phyloP scores from a whole-genome alignment of 2,888 invertebrate species.

The Pyrgus malvae region DNA sequence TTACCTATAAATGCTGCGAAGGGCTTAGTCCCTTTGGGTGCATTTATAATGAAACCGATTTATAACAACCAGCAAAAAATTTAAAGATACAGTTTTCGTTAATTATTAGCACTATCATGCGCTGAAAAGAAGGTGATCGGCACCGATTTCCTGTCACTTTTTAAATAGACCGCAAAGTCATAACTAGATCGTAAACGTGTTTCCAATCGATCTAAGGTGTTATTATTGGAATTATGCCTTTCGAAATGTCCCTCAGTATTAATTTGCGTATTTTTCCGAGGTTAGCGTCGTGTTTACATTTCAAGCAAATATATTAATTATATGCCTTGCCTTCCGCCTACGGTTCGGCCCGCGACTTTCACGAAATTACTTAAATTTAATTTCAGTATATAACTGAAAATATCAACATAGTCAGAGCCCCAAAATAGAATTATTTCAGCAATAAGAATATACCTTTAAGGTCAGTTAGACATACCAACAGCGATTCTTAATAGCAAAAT shows the following conservation, averaged over 20 bases:
- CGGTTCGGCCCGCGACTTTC: not conserved
- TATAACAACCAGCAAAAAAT: not conserved
- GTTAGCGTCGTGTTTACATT: constrained; percentile 4
- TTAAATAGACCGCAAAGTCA: constrained; percentile 6
- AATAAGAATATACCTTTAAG: too few species aligned
- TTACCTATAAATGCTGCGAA: not conserved
- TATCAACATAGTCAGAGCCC: too few species aligned
- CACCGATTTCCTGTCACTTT: too few species aligned
- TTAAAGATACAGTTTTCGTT: not conserved
- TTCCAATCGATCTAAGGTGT: constrained; percentile 11
- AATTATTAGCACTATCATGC: not conserved
- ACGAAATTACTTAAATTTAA: too few species aligned
- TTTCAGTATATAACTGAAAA: too few species aligned
- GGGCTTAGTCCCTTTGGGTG: constrained; percentile 1
- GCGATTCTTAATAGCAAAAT: too few species aligned
- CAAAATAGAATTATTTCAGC: too few species aligned
- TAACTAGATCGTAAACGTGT: constrained; percentile 17
- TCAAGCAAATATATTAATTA: constrained; percentile 1
- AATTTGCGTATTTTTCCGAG: constrained; percentile 8
- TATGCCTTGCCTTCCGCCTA: not conserved
- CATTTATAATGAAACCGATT: constrained; percentile 11
- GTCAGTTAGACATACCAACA: too few species aligned
- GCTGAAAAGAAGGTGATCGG: too few species aligned
- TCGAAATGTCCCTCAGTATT: constrained; percentile 20
- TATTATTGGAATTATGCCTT: constrained; percentile 22